Base-by-base conservation (phyloP, 1,140 invertebrate genomes). In the Gonioctena quinquepunctata region DNA sequence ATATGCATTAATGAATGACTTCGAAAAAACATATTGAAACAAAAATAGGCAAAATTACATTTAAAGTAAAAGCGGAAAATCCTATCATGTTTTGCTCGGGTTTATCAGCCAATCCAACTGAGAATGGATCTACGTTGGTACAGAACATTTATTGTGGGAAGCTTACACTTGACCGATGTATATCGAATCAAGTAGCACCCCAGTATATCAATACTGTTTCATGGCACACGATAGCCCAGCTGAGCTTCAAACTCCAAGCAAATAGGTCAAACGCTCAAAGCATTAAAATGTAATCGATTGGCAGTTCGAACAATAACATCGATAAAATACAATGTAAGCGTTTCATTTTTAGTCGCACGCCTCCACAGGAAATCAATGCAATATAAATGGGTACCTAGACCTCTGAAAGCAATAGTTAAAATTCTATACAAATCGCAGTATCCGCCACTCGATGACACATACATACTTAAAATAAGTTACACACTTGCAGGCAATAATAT, bases 281-380 rank as follows among this genome's bases (percentile, higher is more conserved):
- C 33, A 42, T 42, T 42, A 42, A 13, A 42, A 42, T 42, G 16
- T 42, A 42, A 42, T 42, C 33, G 33, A 42, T 42, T 2, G 33
- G 33, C 33, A 8, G 33, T n/a, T 42, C 33, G 33, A 42, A 42
- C 33, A 42, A 42, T 42, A 42, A 42, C 33, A 42, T 11, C 33
- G 33, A 42, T 42, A 42, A 42, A 42, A 13, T 42, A 42, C 33
- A 42, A 42, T 42, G 52, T 54, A 54, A 22, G 19, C 18, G 52
- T 16, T 54, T 54, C 22, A 18, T 13, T 18, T 60, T 60, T 54
- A 54, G 11, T 23, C 18, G 6, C 57, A 60, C 19, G 57, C 11
- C n/a, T 27, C 25, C n/a, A 60, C 57, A 60, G 57, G 57, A 60
- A 60, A 60, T 60, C 25, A 23, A 60, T 60, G 25, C 57, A 60